phyloP scores from a whole-genome alignment of 2,888 invertebrate species.

The Chrysolina haemoptera region DNA sequence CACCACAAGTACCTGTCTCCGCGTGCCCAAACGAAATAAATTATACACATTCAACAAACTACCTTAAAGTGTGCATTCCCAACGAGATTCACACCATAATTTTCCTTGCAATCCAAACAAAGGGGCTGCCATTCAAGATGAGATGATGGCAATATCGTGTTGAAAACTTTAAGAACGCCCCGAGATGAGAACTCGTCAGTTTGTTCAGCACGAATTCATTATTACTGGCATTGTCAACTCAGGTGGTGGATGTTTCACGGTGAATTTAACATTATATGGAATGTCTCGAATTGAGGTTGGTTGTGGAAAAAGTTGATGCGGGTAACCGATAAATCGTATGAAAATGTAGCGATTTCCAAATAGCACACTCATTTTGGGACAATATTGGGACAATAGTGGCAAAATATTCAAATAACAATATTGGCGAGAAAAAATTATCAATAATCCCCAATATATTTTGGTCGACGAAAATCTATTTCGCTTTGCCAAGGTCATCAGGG shows the following conservation, averaged over 20 bases:
- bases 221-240: not conserved
- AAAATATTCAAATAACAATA: no score
- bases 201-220: not conserved
- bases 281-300: no score
- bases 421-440: no score
- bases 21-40: slow-evolving; percentile 24
- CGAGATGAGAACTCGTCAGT: slow-evolving; percentile 13
- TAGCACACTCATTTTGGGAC: no score
- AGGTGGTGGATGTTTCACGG: not conserved
- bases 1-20: slow-evolving; percentile 2
- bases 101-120: slow-evolving; percentile 18
- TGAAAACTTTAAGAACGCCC: slow-evolving; percentile 12
- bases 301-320: no score
- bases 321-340: no score
- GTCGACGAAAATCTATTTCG: no score
- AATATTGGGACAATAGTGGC: no score
- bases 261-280: slow-evolving; percentile 67
- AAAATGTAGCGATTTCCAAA: no score
- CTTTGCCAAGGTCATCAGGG: no score
- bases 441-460: no score
- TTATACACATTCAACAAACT: slow-evolving; percentile 27
- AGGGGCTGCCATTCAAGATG: slow-evolving; percentile 22
- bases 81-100: slow-evolving; percentile 22
- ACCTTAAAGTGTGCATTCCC: slow-evolving; percentile 34
- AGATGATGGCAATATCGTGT: slow-evolving; percentile 23